phyloP scores from a whole-genome alignment of 1,140 invertebrate genomes.

The Pygmarrhopalites habei region DNA sequence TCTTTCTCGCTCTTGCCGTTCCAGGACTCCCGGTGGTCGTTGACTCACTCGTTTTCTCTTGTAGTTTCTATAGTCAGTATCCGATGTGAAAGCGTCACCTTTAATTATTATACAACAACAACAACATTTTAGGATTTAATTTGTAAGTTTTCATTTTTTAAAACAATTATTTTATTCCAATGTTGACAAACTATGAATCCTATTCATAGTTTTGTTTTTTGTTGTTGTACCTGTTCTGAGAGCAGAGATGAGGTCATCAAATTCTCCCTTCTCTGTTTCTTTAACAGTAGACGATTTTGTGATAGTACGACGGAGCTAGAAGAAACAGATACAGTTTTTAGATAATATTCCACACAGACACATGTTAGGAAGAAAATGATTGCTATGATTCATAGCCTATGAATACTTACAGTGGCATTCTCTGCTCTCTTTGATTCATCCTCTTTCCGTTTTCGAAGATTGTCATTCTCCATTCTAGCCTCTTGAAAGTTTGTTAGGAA shows the following conservation, averaged over 20 bases:
- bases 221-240: constrained; percentile 65
- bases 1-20: not conserved
- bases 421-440: constrained; percentile 86
- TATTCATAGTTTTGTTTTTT: no score
- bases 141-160: not conserved
- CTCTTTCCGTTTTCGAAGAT: constrained; percentile 70
- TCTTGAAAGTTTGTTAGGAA: constrained; percentile 80
- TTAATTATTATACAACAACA: not conserved
- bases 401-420: constrained; percentile 70
- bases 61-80: constrained; percentile 91
- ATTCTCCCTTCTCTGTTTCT: constrained; percentile 68
- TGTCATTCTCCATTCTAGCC: constrained; percentile 81
- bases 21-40: not conserved
- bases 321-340: not conserved
- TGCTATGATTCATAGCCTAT: no score
- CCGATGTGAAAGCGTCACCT: constrained; percentile 88
- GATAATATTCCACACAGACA: no score
- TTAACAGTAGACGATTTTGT: not conserved
- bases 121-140: not conserved
- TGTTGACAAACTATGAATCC: no score
- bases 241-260: constrained; percentile 94
- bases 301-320: constrained; percentile 18
- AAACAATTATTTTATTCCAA: no score
- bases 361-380: not conserved
- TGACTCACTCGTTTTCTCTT: constrained; percentile 55